Conservation (phyloP, 2,113 vertebrate genomes). For the Morphnarchus princeps region DNA sequence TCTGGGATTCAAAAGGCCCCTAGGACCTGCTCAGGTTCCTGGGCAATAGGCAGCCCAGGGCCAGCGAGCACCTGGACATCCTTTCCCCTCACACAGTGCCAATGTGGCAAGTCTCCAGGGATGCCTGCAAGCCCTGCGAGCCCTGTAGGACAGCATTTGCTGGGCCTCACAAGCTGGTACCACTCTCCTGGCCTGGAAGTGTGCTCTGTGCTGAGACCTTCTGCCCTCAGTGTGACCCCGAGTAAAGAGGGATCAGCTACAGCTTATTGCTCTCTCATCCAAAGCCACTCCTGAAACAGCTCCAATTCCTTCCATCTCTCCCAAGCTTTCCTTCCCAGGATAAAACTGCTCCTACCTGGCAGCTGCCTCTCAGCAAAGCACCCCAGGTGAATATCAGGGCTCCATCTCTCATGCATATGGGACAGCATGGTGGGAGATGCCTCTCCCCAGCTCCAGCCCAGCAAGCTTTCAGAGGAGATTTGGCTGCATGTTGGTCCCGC, state of each 20-base stretch:
- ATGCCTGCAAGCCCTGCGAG: neutral
- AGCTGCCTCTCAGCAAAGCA: neutral
- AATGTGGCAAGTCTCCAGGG: neutral
- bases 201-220: neutral
- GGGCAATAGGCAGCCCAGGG: neutral
- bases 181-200: neutral
- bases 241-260: neutral
- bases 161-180: neutral
- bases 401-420: neutral
- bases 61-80: accelerated
- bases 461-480: neutral
- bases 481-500: neutral
- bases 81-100: neutral
- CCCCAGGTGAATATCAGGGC: neutral
- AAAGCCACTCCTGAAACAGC: neutral
- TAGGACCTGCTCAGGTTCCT: neutral
- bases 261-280: neutral
- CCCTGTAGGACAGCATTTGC: neutral
- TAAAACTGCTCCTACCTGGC: neutral
- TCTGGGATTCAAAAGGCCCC: neutral
- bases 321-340: neutral
- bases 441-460: neutral
- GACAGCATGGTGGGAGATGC: neutral
- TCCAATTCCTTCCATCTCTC: neutral
- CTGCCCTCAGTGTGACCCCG: neutral